Base-by-base conservation (phyloP, 2,888 invertebrate genomes). In the Horisme vitalbata region DNA sequence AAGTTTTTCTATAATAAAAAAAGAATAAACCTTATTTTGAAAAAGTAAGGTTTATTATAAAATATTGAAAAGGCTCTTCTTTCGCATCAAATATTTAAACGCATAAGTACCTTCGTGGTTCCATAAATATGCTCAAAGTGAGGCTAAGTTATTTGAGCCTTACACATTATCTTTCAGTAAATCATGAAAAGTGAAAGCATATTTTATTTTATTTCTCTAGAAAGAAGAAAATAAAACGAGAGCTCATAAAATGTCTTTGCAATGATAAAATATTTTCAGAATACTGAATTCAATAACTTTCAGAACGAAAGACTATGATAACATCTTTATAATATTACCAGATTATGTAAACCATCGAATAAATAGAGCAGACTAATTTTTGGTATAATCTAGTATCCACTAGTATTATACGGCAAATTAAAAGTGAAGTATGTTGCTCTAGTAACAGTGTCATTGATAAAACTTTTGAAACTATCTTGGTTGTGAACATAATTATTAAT, bases 41-140 rank as follows among this genome's bases (percentile, higher is more conserved):
- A 28, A 14, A n/a, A 28, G 8, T 13, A 8, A 13, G 1, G 8
- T 4, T 13, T 28, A 28, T 14, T 14, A 2, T 28, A 13, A 28
- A 14, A 28, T 5, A 28, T 14, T 13, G 1, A 31, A 30, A 39
- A 39, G 15, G 39, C 18, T 32, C 12, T 33, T 23, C 12, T 21
- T 37, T 14, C 8, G 20, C 39, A 35, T 46, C 21, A 46, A 10
- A 33, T 33, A 27, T 45, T 41, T 11, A 32, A 26, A 31, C 13
- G 31, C n/a, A 7, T 28, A 28, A 31, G 18, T 18, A 24, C 38
- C 8, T 23, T 1, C 15, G 18, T 28, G 38, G 23, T 13, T 26
- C 20, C 27, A 20, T 27, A 45, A 39, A 33, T 45, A 18, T 26
- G 23, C 18, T 33, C 26, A 35, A 34, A 37, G 14, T 21, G 20